Evolutionary conservation across 2,888 invertebrate genomes (phyloP).

Genomic region (Sialis fuliginosa): DNA sequence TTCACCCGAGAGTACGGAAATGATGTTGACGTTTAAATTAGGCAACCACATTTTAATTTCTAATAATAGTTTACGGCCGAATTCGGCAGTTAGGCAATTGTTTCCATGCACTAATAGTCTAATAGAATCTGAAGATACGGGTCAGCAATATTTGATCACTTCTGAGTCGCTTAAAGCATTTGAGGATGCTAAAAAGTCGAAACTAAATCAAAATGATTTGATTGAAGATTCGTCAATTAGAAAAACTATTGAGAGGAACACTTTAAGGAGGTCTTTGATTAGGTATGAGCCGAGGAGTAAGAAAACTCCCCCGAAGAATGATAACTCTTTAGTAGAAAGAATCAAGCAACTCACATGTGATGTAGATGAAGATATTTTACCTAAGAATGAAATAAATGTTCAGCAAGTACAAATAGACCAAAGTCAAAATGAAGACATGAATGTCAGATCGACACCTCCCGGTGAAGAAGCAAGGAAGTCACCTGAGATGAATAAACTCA

Average conservation of each 20-base stretch:
- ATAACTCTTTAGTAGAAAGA: constrained; percentile 68
- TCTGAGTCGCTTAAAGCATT: constrained; percentile 59
- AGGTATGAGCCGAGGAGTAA: constrained; percentile 30
- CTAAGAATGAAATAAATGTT: constrained; percentile 14
- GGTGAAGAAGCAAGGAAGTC: constrained; percentile 38
- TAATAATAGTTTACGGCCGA: constrained; percentile 42
- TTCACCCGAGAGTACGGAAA: constrained; percentile 26
- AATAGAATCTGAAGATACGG: constrained; percentile 18
- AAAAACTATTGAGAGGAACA: constrained; percentile 68
- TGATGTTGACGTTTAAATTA: constrained; percentile 36
- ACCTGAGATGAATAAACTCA: constrained; percentile 13
- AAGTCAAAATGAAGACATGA: constrained; percentile 20
- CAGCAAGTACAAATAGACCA: constrained; percentile 12
- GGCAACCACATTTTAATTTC: constrained; percentile 33
- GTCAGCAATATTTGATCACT: constrained; percentile 41
- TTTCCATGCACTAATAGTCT: constrained; percentile 58
- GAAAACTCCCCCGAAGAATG: constrained; percentile 34
- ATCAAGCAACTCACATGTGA: constrained; percentile 75
- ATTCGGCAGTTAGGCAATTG: constrained; percentile 69
- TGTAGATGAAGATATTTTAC: constrained; percentile 33
- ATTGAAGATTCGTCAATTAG: constrained; percentile 46
- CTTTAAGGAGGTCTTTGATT: constrained; percentile 59
- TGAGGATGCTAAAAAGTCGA: constrained; percentile 41
- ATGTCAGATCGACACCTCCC: constrained; percentile 43
- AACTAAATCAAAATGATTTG: constrained; percentile 25